A percentile compares a stretch with the other conserved stretches of the same genome.
phyloP scores from a whole-genome alignment of 2,113 vertebrate species.

The Malurus elegans region DNA sequence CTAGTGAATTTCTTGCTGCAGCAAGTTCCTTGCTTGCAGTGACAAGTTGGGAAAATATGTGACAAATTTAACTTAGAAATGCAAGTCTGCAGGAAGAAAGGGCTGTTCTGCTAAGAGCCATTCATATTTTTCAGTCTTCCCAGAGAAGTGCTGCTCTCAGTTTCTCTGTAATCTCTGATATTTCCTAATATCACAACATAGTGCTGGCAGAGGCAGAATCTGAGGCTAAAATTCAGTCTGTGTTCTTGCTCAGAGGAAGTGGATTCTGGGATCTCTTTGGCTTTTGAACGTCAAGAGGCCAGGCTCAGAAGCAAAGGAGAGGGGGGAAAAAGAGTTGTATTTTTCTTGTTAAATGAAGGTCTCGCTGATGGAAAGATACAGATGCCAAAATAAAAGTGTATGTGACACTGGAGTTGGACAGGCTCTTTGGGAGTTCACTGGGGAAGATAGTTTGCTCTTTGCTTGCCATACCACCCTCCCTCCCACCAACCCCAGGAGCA shows the following conservation, averaged over 20 bases:
- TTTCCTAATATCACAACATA: neutral
- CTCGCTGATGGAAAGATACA: conserved; percentile 55
- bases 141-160: neutral
- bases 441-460: neutral
- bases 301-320: conserved; percentile 22
- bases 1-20: neutral
- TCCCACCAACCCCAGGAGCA: neutral
- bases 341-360: conserved; percentile 60
- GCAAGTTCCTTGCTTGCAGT: neutral
- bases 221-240: conserved; percentile 64
- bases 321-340: neutral
- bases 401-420: neutral
- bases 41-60: neutral
- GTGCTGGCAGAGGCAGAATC: conserved; percentile 61
- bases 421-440: neutral
- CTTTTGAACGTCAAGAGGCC: conserved; percentile 12
- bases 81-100: neutral
- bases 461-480: neutral
- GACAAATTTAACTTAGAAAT: neutral
- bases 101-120: neutral
- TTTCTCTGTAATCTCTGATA: neutral
- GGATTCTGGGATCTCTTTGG: conserved; percentile 65
- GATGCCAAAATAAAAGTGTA: conserved; percentile 34
- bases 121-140: neutral
- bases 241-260: conserved; percentile 64